phyloP scores from a whole-genome alignment of 2,888 invertebrate genomes.

The Cerastis rubricosa region DNA sequence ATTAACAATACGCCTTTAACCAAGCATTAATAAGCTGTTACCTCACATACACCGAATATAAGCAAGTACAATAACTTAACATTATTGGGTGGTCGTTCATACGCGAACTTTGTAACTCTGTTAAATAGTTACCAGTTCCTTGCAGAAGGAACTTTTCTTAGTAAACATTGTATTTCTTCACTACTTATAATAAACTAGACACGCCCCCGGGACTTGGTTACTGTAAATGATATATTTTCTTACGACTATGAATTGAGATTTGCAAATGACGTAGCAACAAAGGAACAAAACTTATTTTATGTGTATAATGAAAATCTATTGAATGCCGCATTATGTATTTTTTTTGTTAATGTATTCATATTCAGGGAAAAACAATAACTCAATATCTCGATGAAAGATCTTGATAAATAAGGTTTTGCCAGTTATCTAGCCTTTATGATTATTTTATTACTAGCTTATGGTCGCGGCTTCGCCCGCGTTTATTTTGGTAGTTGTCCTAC shows the following conservation, averaged over 20 bases:
- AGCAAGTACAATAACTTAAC: constrained; percentile 63
- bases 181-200: constrained; percentile 33
- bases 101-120: constrained; percentile 66
- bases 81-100: constrained; percentile 62
- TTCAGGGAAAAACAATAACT: not conserved
- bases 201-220: constrained; percentile 1
- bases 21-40: constrained; percentile 51
- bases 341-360: not conserved
- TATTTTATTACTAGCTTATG: not conserved
- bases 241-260: constrained; percentile 7
- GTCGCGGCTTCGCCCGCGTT: too few relatives aligned
- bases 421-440: not conserved
- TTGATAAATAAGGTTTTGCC: not conserved
- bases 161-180: constrained; percentile 65
- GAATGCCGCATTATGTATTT: not conserved
- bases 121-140: constrained; percentile 63
- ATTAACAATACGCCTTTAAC: constrained; percentile 38
- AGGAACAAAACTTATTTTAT: not conserved
- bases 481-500: too few relatives aligned
- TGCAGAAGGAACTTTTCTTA: constrained; percentile 65
- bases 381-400: not conserved
- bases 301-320: not conserved
- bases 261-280: constrained; percentile 11
- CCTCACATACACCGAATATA: constrained; percentile 45
- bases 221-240: constrained; percentile 11